Percentiles rank a stretch among this genome's conserved stretches.
phyloP scores from a whole-genome alignment of 2,888 invertebrate species.

The Danaus chrysippus region DNA sequence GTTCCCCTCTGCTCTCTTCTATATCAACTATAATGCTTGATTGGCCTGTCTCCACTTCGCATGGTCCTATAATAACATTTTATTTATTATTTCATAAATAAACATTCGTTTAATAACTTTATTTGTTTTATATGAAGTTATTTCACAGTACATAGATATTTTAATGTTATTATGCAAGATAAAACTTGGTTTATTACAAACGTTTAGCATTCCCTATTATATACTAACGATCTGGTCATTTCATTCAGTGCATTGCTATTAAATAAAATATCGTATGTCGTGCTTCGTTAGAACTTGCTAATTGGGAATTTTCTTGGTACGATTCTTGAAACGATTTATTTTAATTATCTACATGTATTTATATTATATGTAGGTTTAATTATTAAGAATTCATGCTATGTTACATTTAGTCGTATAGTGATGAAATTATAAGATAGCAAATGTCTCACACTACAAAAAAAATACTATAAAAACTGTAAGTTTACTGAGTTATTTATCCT shows the following conservation, averaged over 20 bases:
- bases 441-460: too few species aligned
- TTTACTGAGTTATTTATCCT: too few species aligned
- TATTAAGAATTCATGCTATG: background rate
- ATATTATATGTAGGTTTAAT: constrained; percentile 1
- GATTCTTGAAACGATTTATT: constrained; percentile 28
- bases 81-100: background rate
- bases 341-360: constrained; percentile 22
- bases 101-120: too few species aligned
- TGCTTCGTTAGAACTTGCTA: constrained; percentile 28
- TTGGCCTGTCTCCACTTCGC: constrained; percentile 92
- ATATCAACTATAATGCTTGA: constrained; percentile 94
- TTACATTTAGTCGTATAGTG: background rate
- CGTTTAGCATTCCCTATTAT: too few species aligned
- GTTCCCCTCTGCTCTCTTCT: constrained; percentile 90
- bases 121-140: too few species aligned
- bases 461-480: too few species aligned
- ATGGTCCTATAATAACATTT: constrained; percentile 69
- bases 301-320: constrained; percentile 26
- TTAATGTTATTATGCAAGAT: background rate
- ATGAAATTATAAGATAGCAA: too few species aligned
- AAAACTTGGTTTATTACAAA: too few species aligned
- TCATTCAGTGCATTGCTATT: background rate
- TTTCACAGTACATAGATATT: too few species aligned
- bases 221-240: background rate
- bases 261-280: background rate